phyloP scores from a whole-genome alignment of 2,113 vertebrate species.

The Diadophis punctatus region DNA sequence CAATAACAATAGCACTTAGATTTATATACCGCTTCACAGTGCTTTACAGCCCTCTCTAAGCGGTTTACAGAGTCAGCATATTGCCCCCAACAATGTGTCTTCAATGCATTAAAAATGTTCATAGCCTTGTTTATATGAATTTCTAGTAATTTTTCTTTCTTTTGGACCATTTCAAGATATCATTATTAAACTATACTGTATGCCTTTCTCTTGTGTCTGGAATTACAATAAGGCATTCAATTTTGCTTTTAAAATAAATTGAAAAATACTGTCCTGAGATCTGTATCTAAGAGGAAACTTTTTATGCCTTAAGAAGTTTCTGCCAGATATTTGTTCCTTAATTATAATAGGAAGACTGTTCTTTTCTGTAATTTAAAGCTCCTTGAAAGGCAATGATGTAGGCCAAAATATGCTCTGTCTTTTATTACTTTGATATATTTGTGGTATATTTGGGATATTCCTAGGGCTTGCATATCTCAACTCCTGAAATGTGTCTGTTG shows the following conservation, averaged over 20 bases:
- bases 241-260: conserved; percentile 29
- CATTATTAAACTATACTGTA: background rate
- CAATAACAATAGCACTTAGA: too few relatives aligned
- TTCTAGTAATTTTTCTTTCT: background rate
- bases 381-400: background rate
- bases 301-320: background rate
- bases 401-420: background rate
- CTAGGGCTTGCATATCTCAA: background rate
- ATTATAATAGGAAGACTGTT: background rate
- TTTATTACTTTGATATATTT: background rate
- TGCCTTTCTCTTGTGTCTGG: background rate
- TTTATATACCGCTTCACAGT: too few relatives aligned
- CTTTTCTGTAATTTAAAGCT: background rate
- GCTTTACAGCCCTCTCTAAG: too few relatives aligned
- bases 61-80: too few relatives aligned
- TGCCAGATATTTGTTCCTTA: background rate
- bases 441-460: background rate
- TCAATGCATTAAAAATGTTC: background rate
- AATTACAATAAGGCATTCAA: conserved; percentile 12
- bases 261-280: background rate
- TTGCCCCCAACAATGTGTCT: too few relatives aligned
- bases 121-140: background rate
- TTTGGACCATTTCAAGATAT: background rate
- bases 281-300: background rate
- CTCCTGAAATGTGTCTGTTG: background rate